Base-by-base conservation (phyloP, 2,888 invertebrate genomes). In the Xanthia togata region DNA sequence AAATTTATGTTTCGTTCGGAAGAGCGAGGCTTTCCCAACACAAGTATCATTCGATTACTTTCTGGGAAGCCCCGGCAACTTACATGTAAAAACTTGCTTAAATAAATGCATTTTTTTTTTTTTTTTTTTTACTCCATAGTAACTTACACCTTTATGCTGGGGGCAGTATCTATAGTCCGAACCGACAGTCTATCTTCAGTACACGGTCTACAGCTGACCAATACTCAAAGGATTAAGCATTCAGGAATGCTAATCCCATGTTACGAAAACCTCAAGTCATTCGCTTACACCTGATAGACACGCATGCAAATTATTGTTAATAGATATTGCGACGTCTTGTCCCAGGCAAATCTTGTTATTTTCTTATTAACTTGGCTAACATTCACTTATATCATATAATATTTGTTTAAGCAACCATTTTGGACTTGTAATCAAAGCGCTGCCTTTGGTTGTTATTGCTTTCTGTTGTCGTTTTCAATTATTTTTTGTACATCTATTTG, bases 281-380 rank as follows among this genome's bases (percentile, higher is more conserved):
- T 78, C 70, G 73, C 80, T 81, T 78, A 82, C 59, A 70, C 53
- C 76, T 77, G 77, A 83, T 76, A 86, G 85, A 82, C 85, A 85
- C 83, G 87, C 86, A 90, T 90, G 89, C 86, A 90, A 90, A 90
- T 90, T 84, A 87, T 90, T 84, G 73, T 82, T 88, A 87, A 88
- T 90, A 87, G 89, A 87, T 85, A 88, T 89, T 86, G 86, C 86
- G 85, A 83, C 77, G 79, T 77, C 73, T 50, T 78, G 78, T 82
- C 41, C 59, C 47, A 68, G 60, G 77, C 73, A 59, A 59, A 38
- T 73, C 81, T 79, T 78, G 77, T 70, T 62, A 77, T 59, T 79
- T 80, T 80, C 70, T 80, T 71, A 72, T 73, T 77, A 64, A 83
- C 71, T 78, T 86, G 14, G 62, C 53, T 70, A 71, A 76, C 60